phyloP scores from a whole-genome alignment of 2,888 invertebrate species.

The Cyclophora punctaria region DNA sequence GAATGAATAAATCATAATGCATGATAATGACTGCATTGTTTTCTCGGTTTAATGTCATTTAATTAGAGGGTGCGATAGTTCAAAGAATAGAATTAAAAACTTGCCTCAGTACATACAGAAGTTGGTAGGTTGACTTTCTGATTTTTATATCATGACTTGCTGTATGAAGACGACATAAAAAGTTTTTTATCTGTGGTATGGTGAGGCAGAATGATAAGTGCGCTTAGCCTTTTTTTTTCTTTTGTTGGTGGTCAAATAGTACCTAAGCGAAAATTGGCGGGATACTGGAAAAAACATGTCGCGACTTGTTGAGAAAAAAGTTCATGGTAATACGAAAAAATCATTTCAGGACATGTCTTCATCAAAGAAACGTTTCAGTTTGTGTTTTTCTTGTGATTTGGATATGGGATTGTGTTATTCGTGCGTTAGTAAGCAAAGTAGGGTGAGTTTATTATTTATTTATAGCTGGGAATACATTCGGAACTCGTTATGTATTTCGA shows the following conservation, averaged over 20 bases:
- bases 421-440: slow-evolving; percentile 27
- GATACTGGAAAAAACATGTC: slow-evolving; percentile 20
- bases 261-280: too few relatives aligned
- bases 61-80: slow-evolving; percentile 4
- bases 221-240: too few relatives aligned
- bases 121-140: too few relatives aligned
- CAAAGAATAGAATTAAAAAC: too few relatives aligned
- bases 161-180: too few relatives aligned
- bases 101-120: too few relatives aligned
- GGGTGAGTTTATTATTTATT: slow-evolving; percentile 29
- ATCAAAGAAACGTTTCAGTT: slow-evolving; percentile 20
- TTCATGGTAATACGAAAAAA: slow-evolving; percentile 8
- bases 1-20: background rate
- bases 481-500: too few relatives aligned
- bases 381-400: slow-evolving; percentile 27
- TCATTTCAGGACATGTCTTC: slow-evolving; percentile 34
- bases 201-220: too few relatives aligned
- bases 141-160: too few relatives aligned
- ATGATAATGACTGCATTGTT: slow-evolving; percentile 12
- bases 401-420: slow-evolving; percentile 57
- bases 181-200: too few relatives aligned
- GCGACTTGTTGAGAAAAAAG: slow-evolving; percentile 27
- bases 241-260: too few relatives aligned
- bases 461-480: background rate
- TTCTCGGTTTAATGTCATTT: slow-evolving; percentile 24